phyloP scores from a whole-genome alignment of 2,888 invertebrate genomes.

The Caenorhabditis drosophilae region DNA sequence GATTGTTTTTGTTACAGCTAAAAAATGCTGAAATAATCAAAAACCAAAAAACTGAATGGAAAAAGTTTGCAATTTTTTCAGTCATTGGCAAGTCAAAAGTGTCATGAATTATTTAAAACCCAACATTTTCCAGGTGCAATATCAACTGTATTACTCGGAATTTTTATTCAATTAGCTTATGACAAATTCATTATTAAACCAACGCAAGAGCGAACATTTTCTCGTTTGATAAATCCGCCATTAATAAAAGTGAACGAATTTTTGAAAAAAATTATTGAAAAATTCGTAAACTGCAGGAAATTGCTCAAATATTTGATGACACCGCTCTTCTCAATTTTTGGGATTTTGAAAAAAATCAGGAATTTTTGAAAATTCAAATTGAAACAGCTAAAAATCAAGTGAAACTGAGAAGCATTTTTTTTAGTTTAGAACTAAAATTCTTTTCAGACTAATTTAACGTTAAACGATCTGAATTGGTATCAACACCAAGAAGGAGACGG shows the following conservation, averaged over 20 bases:
- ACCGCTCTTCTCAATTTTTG: neutral
- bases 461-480: neutral
- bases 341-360: neutral
- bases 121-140: neutral
- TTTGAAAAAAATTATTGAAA: no score
- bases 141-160: neutral
- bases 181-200: slow-evolving; percentile 11
- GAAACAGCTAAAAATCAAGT: neutral
- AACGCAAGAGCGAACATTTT: slow-evolving; percentile 17
- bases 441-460: neutral
- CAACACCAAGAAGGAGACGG: slow-evolving; percentile 1
- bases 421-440: no score
- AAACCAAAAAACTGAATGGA: neutral
- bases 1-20: neutral
- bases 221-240: no score
- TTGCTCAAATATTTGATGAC: neutral
- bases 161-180: neutral
- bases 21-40: neutral
- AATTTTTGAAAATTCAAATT: neutral
- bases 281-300: no score
- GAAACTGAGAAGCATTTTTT: neutral
- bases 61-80: neutral
- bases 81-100: neutral
- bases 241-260: no score
- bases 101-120: neutral